Evolutionary conservation across 2,113 vertebrate genomes (phyloP).

Genomic region (Myotis davidii): DNA sequence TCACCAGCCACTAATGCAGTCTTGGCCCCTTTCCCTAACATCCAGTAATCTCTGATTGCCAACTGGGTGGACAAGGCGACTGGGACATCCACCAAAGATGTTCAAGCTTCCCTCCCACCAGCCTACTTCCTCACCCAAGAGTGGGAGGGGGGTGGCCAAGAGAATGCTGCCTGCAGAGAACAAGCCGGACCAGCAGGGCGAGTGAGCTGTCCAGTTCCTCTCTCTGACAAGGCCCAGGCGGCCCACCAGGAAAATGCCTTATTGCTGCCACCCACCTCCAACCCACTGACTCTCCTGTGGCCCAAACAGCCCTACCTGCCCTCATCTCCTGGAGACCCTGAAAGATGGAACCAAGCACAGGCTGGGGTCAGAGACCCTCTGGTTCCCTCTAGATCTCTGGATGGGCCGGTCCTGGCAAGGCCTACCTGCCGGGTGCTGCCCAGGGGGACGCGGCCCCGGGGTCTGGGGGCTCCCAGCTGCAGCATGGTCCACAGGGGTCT

Average conservation of each 20-base stretch:
- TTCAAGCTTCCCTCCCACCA: neutral
- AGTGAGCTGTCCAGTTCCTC: neutral
- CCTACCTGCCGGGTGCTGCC: conserved; percentile 66
- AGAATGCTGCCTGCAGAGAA: neutral
- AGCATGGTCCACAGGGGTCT: conserved; percentile 34
- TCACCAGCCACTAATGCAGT: neutral
- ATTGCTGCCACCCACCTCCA: neutral
- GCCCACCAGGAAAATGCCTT: neutral
- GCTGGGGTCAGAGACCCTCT: neutral
- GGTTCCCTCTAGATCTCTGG: neutral
- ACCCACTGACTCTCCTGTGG: neutral
- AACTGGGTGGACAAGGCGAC: neutral
- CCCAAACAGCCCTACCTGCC: neutral
- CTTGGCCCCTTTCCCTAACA: neutral
- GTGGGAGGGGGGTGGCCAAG: neutral
- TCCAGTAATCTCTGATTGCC: neutral
- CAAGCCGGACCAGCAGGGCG: neutral
- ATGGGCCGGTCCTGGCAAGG: neutral
- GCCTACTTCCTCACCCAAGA: neutral
- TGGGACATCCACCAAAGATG: neutral
- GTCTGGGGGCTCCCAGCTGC: neutral
- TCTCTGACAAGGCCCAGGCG: neutral
- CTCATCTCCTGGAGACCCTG: neutral
- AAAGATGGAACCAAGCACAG: neutral
- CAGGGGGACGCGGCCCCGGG: neutral